phyloP scores from a whole-genome alignment of 2,888 invertebrate species.

The Tineola bisselliella region DNA sequence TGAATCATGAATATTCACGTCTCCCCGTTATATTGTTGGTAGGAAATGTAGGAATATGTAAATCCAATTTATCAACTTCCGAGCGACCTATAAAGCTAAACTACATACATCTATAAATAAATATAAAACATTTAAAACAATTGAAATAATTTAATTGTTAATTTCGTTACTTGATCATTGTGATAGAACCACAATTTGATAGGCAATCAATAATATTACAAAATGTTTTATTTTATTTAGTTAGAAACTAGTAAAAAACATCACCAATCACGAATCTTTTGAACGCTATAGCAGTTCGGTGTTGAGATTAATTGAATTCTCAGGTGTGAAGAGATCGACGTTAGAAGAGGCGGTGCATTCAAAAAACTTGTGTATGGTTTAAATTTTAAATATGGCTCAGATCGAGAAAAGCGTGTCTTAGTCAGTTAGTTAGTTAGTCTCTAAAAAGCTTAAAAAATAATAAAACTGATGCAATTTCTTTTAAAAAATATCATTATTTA shows the following conservation, averaged over 20 bases:
- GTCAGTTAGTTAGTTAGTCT: too few species aligned
- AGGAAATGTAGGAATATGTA: conserved; percentile 2
- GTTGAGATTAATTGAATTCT: conserved; percentile 62
- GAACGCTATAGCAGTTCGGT: conserved; percentile 34
- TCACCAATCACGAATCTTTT: conserved; percentile 55
- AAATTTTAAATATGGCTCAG: not conserved
- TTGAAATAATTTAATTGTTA: not conserved
- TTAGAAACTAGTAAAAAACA: conserved; percentile 30
- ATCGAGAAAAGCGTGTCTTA: too few species aligned
- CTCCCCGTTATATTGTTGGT: not conserved
- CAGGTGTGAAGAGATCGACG: conserved; percentile 50
- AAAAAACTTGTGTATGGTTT: not conserved
- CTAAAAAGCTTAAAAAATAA: too few species aligned
- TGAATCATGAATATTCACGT: conserved; percentile 5
- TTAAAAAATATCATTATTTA: too few species aligned
- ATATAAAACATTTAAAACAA: not conserved
- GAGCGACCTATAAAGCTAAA: not conserved
- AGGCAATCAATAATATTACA: conserved; percentile 3
- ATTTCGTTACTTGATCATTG: conserved; percentile 25
- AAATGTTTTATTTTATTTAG: not conserved
- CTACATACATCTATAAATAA: not conserved
- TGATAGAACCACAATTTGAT: conserved; percentile 14
- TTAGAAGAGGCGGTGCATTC: conserved; percentile 25
- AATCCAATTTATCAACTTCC: not conserved
- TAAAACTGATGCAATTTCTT: too few species aligned